Conservation (phyloP, 1,140 invertebrate species). For the Neotoxoptera formosana region DNA sequence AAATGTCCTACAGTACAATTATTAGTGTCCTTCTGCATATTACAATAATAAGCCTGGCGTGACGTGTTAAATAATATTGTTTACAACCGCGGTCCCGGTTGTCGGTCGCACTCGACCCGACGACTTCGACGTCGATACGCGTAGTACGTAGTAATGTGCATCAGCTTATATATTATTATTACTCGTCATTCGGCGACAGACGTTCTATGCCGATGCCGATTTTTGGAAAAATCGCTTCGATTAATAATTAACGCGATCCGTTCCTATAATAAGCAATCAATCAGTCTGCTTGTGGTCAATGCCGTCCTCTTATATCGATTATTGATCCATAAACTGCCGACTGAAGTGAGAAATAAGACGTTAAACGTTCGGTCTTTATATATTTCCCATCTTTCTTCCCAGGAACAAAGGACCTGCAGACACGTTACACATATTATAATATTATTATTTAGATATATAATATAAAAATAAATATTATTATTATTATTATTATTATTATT, state of each 20-base stretch:
- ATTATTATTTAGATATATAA: no score
- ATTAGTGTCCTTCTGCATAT: no score
- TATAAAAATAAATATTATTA: no score
- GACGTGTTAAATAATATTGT: not conserved
- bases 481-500: no score
- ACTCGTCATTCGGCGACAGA: not conserved
- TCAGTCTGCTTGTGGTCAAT: not conserved
- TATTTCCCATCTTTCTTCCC: not conserved
- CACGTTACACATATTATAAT: no score
- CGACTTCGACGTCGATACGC: not conserved
- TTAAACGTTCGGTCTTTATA: not conserved
- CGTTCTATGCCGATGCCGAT: not conserved
- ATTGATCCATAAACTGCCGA: not conserved
- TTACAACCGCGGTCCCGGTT: not conserved
- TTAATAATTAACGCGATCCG: not conserved
- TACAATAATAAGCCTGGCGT: no score
- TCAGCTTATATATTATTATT: no score
- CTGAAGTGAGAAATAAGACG: not conserved
- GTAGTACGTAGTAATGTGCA: not conserved
- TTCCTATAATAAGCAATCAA: not conserved
- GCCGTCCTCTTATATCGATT: not conserved
- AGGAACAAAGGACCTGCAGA: not conserved
- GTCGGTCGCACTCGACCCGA: no score
- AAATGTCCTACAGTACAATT: no score
- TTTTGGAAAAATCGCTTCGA: not conserved